Conservation (phyloP, 2,888 invertebrate genomes). For the Dicycla oo region DNA sequence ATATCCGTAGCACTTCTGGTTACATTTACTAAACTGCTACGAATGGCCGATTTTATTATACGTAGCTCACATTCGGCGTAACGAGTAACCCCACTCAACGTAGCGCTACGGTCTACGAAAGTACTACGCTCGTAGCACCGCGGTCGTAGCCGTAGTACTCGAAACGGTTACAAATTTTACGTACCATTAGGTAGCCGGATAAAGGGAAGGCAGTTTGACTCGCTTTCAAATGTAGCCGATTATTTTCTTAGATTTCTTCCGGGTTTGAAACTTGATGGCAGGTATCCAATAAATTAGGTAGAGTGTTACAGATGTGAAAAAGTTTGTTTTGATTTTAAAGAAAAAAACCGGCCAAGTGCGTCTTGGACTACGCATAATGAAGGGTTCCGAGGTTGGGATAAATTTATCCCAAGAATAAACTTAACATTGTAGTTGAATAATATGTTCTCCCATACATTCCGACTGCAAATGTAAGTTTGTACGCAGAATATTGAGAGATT, state of each 20-base stretch:
- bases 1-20: constrained; percentile 46
- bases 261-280: constrained; percentile 51
- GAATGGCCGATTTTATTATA: constrained; percentile 63
- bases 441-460: too few species aligned
- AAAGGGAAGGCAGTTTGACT: constrained; percentile 70
- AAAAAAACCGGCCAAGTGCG: neutral
- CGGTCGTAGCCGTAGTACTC: constrained; percentile 70
- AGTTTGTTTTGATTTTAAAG: constrained; percentile 5
- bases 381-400: too few species aligned
- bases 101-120: constrained; percentile 67
- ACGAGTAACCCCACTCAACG: constrained; percentile 65
- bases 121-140: constrained; percentile 68
- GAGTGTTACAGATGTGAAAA: constrained; percentile 25
- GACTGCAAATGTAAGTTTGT: too few species aligned
- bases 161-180: constrained; percentile 77
- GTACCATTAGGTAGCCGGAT: constrained; percentile 75
- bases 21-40: constrained; percentile 57
- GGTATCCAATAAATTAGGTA: constrained; percentile 30
- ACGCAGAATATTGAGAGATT: too few species aligned
- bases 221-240: constrained; percentile 68
- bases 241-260: constrained; percentile 68
- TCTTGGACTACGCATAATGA: too few species aligned
- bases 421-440: too few species aligned
- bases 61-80: constrained; percentile 59
- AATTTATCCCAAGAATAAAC: too few species aligned